phyloP scores from a whole-genome alignment of 64 coral and sea anemone genomes.

The Montipora capricornis region DNA sequence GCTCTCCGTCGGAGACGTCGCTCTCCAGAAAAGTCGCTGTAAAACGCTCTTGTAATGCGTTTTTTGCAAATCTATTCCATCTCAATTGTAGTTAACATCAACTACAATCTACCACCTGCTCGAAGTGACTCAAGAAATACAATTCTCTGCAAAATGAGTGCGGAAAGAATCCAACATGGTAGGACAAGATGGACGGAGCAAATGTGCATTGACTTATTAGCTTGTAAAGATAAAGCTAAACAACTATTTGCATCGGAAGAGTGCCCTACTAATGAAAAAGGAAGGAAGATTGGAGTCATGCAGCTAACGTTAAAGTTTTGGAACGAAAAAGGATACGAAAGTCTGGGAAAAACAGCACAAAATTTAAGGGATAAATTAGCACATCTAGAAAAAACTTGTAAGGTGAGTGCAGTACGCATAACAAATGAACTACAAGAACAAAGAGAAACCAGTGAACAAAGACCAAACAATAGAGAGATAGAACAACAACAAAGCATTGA shows the following conservation, averaged over 20 bases:
- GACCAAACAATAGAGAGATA: neutral
- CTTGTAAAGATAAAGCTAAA: constrained; percentile 23
- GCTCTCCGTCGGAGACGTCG: neutral
- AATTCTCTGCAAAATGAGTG: constrained; percentile 28
- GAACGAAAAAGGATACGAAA: no score
- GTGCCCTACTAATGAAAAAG: constrained; percentile 44
- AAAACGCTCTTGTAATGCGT: constrained; percentile 30
- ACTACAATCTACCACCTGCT: constrained; percentile 55
- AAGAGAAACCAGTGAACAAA: constrained; percentile 40
- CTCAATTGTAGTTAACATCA: constrained; percentile 21
- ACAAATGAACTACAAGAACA: constrained; percentile 39
- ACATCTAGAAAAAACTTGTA: constrained; percentile 21
- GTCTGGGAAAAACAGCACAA: no score
- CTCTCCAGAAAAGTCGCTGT: no score
- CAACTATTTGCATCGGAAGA: constrained; percentile 1
- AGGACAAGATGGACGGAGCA: constrained; percentile 54
- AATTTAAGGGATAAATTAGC: no score
- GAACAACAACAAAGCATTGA: neutral
- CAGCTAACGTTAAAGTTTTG: neutral
- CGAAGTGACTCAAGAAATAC: neutral
- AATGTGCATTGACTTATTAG: constrained; percentile 43
- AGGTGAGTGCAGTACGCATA: constrained; percentile 19
- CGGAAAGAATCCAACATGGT: constrained; percentile 9
- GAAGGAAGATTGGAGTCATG: constrained; percentile 27
- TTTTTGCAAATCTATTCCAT: constrained; percentile 3